Base-by-base conservation (phyloP, 2,797 vertebrate genomes). In the Gymnothorax javanicus region DNA sequence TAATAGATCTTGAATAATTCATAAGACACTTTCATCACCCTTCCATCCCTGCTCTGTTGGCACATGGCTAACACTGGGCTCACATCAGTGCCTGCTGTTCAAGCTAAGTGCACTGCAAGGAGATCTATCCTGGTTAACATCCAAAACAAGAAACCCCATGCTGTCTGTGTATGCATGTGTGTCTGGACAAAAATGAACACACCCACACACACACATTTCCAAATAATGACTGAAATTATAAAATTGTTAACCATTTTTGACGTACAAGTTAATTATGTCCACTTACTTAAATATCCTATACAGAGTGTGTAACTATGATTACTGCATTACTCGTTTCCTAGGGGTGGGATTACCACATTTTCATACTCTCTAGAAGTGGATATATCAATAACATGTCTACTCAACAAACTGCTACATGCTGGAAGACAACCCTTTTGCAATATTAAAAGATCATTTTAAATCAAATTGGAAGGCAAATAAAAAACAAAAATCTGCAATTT, bases 361-460 rank as follows among this genome's bases (percentile, higher is more conserved):
- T 43, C 33, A 85, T 73, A 83, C 75, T 83, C 20, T 83, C 62
- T 82, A 75, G 86, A 64, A 73, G 67, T 33, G 67, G 82, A 83
- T 60, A 67, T 60, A 75, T 59, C 86, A 75, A 82, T 82, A 86
- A 71, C 33, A 58, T 52, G 64, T 71, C 85, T 86, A 85, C 81
- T 59, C 75, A 88, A 87, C 62, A 25, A 50, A 83, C 93, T 92
- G 92, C 84, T 89, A 88, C 94, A 95, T 93, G 92, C 92, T 94
- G 94, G 95, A 95, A 95, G 94, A 95, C 92, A 75, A 92, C 91
- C 91, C 91, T 93, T 93, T 85, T 71, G 62, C 81, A 85, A 75
- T 88, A 85, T 87, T 82, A 88, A 75, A 89, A 84, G 85, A 50
- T 62, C n/a, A 64, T 73, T 87, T 87, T 64, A 88, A 56, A 64